Conservation (phyloP, 2,113 vertebrate genomes). For the Rousettus leschenaultii region DNA sequence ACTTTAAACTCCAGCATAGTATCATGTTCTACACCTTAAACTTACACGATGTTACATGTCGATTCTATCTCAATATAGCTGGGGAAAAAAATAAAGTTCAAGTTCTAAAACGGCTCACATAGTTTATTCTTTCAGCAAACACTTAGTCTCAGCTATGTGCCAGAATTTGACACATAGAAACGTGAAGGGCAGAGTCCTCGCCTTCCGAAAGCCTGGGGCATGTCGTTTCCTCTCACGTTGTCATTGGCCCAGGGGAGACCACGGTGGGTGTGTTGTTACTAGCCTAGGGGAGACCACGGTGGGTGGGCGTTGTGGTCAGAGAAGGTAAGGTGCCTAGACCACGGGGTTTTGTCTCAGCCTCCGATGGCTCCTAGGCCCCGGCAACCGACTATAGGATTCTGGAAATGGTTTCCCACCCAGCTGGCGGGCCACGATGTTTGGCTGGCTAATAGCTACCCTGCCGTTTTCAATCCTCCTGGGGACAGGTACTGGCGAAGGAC, state of each 20-base stretch:
- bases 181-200: background rate
- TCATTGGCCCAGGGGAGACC: background rate
- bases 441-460: background rate
- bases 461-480: background rate
- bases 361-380: background rate
- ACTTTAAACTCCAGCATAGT: constrained; percentile 14
- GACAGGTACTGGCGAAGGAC: background rate
- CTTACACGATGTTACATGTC: background rate
- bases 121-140: constrained; percentile 1
- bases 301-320: background rate
- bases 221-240: background rate
- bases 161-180: background rate
- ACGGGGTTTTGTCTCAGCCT: background rate
- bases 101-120: background rate
- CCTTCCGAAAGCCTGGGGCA: background rate
- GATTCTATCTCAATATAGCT: background rate
- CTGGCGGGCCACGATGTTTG: background rate
- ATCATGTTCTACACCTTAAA: background rate
- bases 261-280: background rate
- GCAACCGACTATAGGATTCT: background rate
- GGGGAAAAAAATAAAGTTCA: background rate
- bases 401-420: background rate
- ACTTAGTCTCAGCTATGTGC: background rate
- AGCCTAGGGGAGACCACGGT: background rate
- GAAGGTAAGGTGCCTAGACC: background rate